Evolutionary conservation across 1,140 invertebrate genomes (phyloP).

Genomic region (Drosophila tsacasi): DNA sequence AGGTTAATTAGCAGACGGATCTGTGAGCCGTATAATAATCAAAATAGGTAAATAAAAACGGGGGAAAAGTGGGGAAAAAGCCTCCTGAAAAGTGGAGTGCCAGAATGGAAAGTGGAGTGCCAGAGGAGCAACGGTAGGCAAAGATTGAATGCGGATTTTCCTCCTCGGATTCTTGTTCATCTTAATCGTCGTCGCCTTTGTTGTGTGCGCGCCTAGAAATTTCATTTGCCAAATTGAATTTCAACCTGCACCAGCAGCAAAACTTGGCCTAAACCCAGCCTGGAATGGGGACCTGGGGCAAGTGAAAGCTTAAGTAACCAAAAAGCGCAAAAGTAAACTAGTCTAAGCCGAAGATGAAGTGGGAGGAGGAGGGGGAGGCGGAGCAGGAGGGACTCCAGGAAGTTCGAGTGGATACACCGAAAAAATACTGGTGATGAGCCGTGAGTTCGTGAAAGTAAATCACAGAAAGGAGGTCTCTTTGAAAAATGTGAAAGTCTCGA

Average conservation of each 20-base stretch:
- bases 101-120: not conserved
- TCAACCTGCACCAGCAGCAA: conserved; percentile 53
- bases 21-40: conserved; percentile 51
- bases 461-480: not conserved
- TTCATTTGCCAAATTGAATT: conserved; percentile 81
- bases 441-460: conserved; percentile 18
- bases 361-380: not conserved
- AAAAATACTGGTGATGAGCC: conserved; percentile 15
- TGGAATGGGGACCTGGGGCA: conserved; percentile 14
- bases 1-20: conserved; percentile 76
- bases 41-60: conserved; percentile 43
- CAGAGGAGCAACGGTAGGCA: not conserved
- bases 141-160: conserved; percentile 39
- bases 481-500: conserved; percentile 3
- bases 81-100: not conserved
- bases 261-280: conserved; percentile 68
- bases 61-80: not conserved
- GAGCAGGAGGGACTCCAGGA: not conserved
- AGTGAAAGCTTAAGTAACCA: conserved; percentile 60
- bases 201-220: conserved; percentile 55
- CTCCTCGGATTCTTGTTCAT: conserved; percentile 11
- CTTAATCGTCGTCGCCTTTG: conserved; percentile 19
- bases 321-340: conserved; percentile 66
- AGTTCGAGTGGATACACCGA: not conserved
- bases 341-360: conserved; percentile 23